phyloP scores from a whole-genome alignment of 2,113 vertebrate genomes.

The Clinocottus analis region DNA sequence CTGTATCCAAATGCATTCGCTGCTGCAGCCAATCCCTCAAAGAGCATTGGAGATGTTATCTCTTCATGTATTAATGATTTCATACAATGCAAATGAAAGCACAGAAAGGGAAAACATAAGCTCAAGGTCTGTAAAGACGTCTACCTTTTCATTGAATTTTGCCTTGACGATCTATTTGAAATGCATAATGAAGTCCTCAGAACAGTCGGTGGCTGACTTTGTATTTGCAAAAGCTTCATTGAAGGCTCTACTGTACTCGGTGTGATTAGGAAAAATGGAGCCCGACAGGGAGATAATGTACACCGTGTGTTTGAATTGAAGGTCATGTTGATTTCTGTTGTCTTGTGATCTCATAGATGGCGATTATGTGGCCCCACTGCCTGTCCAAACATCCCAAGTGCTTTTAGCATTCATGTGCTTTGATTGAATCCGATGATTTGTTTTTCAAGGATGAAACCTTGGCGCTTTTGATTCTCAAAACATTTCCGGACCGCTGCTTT shows the following conservation, averaged over 20 bases:
- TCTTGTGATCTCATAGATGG: slow-evolving; percentile 21
- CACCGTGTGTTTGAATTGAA: slow-evolving; percentile 59
- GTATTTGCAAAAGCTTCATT: slow-evolving; percentile 31
- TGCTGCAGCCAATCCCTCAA: slow-evolving; percentile 11
- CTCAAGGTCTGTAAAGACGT: neutral
- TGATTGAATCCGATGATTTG: slow-evolving; percentile 31
- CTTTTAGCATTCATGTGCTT: slow-evolving; percentile 50
- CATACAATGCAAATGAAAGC: neutral
- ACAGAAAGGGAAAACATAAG: neutral
- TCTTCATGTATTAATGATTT: neutral
- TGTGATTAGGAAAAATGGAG: slow-evolving; percentile 45
- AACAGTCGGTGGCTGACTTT: neutral
- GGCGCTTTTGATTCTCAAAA: slow-evolving; percentile 16
- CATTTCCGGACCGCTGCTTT: neutral
- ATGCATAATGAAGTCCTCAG: slow-evolving; percentile 6
- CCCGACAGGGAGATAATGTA: slow-evolving; percentile 38
- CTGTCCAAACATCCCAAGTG: slow-evolving; percentile 56
- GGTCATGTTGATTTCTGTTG: slow-evolving; percentile 48
- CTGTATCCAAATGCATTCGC: slow-evolving; percentile 9
- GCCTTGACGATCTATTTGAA: neutral
- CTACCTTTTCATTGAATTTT: neutral
- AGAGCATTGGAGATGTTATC: neutral
- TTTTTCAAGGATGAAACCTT: slow-evolving; percentile 41
- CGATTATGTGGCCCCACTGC: slow-evolving; percentile 27
- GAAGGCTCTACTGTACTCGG: slow-evolving; percentile 20